Conservation (phyloP, 2,797 vertebrate species). For the Enteromius argenteus region DNA sequence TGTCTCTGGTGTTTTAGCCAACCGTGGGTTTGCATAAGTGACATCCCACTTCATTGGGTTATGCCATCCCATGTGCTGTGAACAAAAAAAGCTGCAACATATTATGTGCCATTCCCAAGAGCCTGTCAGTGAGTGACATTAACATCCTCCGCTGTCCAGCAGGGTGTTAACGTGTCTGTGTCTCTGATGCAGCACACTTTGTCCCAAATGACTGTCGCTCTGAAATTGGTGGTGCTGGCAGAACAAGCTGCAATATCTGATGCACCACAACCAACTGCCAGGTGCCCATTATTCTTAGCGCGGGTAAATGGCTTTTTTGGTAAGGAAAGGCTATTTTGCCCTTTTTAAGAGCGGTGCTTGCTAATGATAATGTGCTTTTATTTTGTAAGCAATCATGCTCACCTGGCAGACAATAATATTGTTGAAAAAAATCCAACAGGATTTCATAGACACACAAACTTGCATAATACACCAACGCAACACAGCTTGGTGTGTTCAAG, state of each 20-base stretch:
- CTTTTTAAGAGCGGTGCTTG: conserved; percentile 5
- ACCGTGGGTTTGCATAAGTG: conserved; percentile 16
- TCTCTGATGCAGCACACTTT: conserved; percentile 23
- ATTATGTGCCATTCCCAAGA: conserved; percentile 12
- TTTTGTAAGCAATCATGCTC: background rate
- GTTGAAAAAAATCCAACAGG: background rate
- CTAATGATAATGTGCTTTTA: background rate
- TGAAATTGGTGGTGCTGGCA: conserved; percentile 7
- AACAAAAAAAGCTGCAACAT: conserved; percentile 31
- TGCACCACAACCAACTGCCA: conserved; percentile 19
- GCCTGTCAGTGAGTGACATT: conserved; percentile 19
- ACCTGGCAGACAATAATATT: background rate
- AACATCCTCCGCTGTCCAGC: conserved; percentile 29
- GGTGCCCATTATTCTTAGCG: conserved; percentile 18
- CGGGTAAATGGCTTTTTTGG: background rate
- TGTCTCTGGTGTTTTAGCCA: conserved; percentile 42
- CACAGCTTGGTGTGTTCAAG: background rate
- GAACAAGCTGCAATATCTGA: conserved; percentile 34
- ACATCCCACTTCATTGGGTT: conserved; percentile 25
- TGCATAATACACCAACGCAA: background rate
- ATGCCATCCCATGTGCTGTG: conserved; percentile 9
- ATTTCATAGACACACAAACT: background rate
- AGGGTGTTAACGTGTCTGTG: conserved; percentile 31
- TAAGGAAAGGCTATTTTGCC: background rate
- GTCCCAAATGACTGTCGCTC: conserved; percentile 20